phyloP scores from a whole-genome alignment of 2,888 invertebrate species.

The Hyppa rectilinea region DNA sequence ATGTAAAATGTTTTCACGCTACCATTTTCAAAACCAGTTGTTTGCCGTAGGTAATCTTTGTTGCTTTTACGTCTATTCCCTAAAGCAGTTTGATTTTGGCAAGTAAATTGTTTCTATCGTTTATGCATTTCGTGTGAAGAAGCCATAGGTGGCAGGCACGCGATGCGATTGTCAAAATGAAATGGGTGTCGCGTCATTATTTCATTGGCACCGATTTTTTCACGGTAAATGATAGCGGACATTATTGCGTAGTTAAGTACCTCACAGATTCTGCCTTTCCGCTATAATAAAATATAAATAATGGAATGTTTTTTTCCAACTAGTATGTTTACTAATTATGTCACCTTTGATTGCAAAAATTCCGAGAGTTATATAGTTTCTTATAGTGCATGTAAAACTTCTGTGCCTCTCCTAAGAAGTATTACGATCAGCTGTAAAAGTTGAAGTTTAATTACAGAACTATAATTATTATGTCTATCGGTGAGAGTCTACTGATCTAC shows the following conservation, averaged over 20 bases:
- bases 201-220: constrained; percentile 51
- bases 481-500: too few species aligned
- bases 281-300: neutral
- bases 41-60: constrained; percentile 19
- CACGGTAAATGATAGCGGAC: constrained; percentile 40
- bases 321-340: too few species aligned
- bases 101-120: constrained; percentile 73
- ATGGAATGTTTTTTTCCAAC: neutral
- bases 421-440: neutral
- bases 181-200: constrained; percentile 70
- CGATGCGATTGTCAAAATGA: constrained; percentile 75
- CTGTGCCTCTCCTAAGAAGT: neutral
- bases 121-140: constrained; percentile 80
- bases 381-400: neutral
- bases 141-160: constrained; percentile 78
- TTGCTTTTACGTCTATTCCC: constrained; percentile 46
- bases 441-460: too few species aligned
- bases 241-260: constrained; percentile 20
- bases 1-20: neutral
- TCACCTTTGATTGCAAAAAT: too few species aligned
- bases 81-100: constrained; percentile 58
- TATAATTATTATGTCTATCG: too few species aligned
- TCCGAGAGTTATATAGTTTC: too few species aligned
- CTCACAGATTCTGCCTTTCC: neutral
- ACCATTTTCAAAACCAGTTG: constrained; percentile 11